phyloP scores from a whole-genome alignment of 2,888 invertebrate species.

The Notodonta dromedarius region DNA sequence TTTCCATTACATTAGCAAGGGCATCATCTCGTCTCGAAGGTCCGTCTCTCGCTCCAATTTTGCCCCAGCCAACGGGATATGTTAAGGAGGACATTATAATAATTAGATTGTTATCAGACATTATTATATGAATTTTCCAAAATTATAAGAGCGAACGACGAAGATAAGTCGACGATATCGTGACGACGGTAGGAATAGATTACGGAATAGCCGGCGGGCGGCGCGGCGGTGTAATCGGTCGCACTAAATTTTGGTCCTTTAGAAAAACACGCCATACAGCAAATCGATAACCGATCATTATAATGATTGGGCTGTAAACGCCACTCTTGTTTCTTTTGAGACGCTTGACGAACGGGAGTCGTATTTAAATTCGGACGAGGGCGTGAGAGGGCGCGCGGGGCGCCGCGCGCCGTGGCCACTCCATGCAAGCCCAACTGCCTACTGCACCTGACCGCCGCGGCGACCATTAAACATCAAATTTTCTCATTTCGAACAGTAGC shows the following conservation, averaged over 20 bases:
- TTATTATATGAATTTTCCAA: constrained; percentile 82
- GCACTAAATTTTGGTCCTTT: constrained; percentile 77
- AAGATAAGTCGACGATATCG: constrained; percentile 79
- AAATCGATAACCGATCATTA: constrained; percentile 83
- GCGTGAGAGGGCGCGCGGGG: constrained; percentile 23
- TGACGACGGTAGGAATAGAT: constrained; percentile 80
- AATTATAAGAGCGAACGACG: constrained; percentile 77
- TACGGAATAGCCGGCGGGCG: constrained; percentile 69
- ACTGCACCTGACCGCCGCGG: constrained; percentile 31
- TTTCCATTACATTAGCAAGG: constrained; percentile 75
- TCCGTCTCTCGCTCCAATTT: constrained; percentile 72
- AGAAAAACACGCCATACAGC: constrained; percentile 75
- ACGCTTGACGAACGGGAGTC: constrained; percentile 77
- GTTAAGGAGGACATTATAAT: constrained; percentile 83
- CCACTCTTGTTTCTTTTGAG: constrained; percentile 69
- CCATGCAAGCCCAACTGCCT: constrained; percentile 28
- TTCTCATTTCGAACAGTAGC: constrained; percentile 32
- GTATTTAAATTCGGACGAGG: constrained; percentile 58
- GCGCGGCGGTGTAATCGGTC: constrained; percentile 68
- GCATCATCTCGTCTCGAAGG: constrained; percentile 72
- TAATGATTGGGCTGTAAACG: constrained; percentile 80
- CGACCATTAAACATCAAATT: constrained; percentile 34
- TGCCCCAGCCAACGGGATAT: constrained; percentile 73
- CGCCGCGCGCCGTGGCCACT: constrained; percentile 18
- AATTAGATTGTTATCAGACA: constrained; percentile 83